phyloP scores from a whole-genome alignment of 2,888 invertebrate species.

The Synanthedon formicaeformis region DNA sequence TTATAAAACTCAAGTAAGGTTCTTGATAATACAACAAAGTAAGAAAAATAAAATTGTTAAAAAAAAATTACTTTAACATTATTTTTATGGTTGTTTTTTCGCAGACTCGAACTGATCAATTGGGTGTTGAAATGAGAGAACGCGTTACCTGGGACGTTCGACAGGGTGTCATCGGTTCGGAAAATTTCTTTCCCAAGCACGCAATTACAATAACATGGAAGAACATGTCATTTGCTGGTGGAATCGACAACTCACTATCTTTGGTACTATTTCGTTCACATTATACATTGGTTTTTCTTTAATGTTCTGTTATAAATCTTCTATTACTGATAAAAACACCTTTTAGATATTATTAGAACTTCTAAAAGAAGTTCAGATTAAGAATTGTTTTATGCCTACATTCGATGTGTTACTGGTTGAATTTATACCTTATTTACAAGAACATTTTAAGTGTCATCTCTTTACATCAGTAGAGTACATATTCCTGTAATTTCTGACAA shows the following conservation, averaged over 20 bases:
- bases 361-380: too few species aligned
- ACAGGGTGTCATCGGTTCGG: constrained; percentile 90
- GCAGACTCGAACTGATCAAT: constrained; percentile 79
- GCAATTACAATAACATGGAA: constrained; percentile 94
- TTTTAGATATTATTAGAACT: neutral
- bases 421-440: neutral
- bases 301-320: too few species aligned
- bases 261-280: constrained; percentile 56
- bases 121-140: constrained; percentile 88
- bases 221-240: constrained; percentile 93
- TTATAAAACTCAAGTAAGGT: too few species aligned
- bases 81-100: constrained; percentile 6
- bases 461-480: neutral
- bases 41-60: too few species aligned
- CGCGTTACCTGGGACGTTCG: constrained; percentile 90
- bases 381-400: too few species aligned
- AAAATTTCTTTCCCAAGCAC: constrained; percentile 91
- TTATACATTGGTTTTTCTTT: too few species aligned
- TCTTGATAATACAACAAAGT: too few species aligned
- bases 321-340: neutral
- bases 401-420: too few species aligned
- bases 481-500: too few species aligned
- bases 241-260: constrained; percentile 82
- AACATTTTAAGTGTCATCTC: neutral
- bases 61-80: too few species aligned